phyloP scores from a whole-genome alignment of 2,113 vertebrate species.

The Bothrops jararaca region DNA sequence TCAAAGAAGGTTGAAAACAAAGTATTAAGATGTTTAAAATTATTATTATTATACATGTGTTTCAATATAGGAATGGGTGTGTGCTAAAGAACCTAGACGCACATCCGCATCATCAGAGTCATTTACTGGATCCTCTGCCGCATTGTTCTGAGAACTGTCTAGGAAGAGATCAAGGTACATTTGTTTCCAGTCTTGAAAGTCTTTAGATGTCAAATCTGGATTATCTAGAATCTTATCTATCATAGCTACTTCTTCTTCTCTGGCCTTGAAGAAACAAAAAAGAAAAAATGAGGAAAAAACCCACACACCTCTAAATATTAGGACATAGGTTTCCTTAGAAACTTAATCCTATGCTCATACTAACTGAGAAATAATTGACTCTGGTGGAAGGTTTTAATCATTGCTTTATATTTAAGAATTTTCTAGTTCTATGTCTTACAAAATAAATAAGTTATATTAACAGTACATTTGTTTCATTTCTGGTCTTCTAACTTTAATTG shows the following conservation, averaged over 20 bases:
- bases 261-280: constrained; percentile 84
- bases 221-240: constrained; percentile 95
- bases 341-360: background rate
- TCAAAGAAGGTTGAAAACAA: constrained; percentile 46
- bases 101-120: constrained; percentile 77
- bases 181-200: constrained; percentile 97
- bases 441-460: background rate
- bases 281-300: constrained; percentile 44
- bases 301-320: background rate
- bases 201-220: constrained; percentile 90
- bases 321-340: background rate
- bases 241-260: constrained; percentile 95
- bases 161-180: constrained; percentile 92
- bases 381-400: background rate
- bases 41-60: constrained; percentile 86
- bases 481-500: background rate
- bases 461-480: background rate
- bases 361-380: background rate
- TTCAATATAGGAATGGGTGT: constrained; percentile 97
- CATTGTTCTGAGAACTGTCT: constrained; percentile 75
- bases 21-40: background rate
- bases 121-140: constrained; percentile 67
- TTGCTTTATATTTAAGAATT: background rate
- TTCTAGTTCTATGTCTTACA: background rate
- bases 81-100: constrained; percentile 83